phyloP scores from a whole-genome alignment of 2,113 vertebrate species.

The Macrotis lagotis region DNA sequence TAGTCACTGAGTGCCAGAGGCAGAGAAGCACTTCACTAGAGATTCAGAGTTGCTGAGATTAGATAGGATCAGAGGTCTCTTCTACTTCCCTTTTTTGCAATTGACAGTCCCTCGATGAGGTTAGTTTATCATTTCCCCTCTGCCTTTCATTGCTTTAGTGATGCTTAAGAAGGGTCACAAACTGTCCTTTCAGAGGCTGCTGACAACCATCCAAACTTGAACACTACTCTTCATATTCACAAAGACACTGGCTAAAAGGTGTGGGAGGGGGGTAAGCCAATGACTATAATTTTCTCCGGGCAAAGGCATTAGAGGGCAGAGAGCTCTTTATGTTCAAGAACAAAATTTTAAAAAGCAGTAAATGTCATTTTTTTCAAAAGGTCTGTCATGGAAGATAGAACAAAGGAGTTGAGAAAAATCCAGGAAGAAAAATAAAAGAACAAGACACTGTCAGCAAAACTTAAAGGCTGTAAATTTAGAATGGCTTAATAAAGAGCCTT shows the following conservation, averaged over 20 bases:
- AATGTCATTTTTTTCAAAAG: slow-evolving; percentile 44
- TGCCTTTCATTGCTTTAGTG: background rate
- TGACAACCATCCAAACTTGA: background rate
- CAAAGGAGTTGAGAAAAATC: slow-evolving; percentile 53
- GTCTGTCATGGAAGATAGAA: background rate
- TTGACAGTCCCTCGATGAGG: slow-evolving; percentile 10
- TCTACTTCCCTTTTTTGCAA: background rate
- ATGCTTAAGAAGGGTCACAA: background rate
- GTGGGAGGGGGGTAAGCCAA: slow-evolving; percentile 34
- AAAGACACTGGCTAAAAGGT: slow-evolving; percentile 38
- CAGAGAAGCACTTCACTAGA: slow-evolving; percentile 52
- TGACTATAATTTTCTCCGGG: slow-evolving; percentile 24
- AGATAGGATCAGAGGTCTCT: slow-evolving; percentile 23
- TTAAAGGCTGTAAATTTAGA: background rate
- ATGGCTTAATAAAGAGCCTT: slow-evolving; percentile 23
- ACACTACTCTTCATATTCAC: background rate
- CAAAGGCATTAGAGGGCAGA: slow-evolving; percentile 26
- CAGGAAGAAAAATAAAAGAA: background rate
- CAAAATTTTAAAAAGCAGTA: slow-evolving; percentile 42
- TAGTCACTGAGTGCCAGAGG: slow-evolving; percentile 43
- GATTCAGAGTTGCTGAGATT: background rate
- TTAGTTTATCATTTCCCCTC: slow-evolving; percentile 20
- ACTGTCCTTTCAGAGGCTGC: background rate
- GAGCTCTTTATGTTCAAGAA: slow-evolving; percentile 51
- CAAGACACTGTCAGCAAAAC: background rate